These are phyloP conservation scores for Heteractis magnifica DNA, from an alignment of 92 coral and sea anemone genomes.

Conservation along the genomic window DNA sequence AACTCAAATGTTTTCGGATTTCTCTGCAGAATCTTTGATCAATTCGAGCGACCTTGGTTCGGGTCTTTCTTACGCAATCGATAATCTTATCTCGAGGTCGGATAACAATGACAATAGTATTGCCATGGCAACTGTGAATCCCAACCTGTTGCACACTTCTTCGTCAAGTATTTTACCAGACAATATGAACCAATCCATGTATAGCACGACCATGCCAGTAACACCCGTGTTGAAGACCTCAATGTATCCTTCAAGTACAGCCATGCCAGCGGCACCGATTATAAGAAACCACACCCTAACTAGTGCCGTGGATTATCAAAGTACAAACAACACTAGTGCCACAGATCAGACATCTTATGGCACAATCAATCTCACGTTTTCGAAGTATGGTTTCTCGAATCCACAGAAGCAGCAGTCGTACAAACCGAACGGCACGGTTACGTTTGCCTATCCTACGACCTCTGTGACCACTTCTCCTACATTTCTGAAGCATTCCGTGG, in stretches of 20 bases:
- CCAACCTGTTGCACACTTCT: conserved; percentile 70
- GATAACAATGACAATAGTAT: conserved; percentile 65
- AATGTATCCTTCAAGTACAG: background rate
- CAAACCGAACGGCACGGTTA: conserved; percentile 29
- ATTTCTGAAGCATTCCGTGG: conserved; percentile 79
- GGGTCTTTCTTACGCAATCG: conserved; percentile 81
- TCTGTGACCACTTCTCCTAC: conserved; percentile 50
- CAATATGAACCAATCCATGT: conserved; percentile 15
- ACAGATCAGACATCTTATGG: conserved; percentile 1
- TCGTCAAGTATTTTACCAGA: conserved; percentile 43
- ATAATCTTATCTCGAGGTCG: conserved; percentile 77
- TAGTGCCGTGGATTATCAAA: conserved; percentile 7
- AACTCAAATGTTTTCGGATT: conserved; percentile 79
- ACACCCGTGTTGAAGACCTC: conserved; percentile 11
- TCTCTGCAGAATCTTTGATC: conserved; percentile 83
- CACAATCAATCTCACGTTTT: conserved; percentile 2
- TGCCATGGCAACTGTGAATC: conserved; percentile 82
- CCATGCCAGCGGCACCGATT: conserved; percentile 5
- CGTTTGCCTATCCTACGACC: background rate
- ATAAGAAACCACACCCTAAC: conserved; percentile 10
- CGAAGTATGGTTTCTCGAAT: conserved; percentile 29
- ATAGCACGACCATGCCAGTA: conserved; percentile 13
- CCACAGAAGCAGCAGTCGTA: conserved; percentile 36
- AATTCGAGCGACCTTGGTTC: conserved; percentile 71
- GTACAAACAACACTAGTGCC: conserved; percentile 7